phyloP scores from a whole-genome alignment of 2,888 invertebrate species.

The Scaptodrosophila latifasciaeformis region DNA sequence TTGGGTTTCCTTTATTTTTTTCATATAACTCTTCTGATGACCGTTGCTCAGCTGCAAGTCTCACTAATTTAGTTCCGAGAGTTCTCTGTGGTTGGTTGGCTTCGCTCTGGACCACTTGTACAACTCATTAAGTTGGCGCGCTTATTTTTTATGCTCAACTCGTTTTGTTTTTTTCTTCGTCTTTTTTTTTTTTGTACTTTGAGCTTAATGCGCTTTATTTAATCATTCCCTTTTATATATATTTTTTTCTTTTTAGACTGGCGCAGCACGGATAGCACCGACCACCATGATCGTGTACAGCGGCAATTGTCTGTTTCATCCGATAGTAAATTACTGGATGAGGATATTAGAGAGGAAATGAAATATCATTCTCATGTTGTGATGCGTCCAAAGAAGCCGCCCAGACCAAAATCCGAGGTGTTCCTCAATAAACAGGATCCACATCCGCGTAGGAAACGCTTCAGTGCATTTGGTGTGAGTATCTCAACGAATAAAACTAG shows the following conservation, averaged over 20 bases:
- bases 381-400: constrained; percentile 92
- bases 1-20: constrained; percentile 18
- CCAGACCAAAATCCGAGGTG: constrained; percentile 96
- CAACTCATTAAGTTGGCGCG: constrained; percentile 51
- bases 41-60: too few relatives aligned
- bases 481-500: constrained; percentile 7
- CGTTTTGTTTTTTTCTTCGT: constrained; percentile 2
- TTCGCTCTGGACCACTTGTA: not conserved
- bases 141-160: constrained; percentile 23
- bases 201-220: constrained; percentile 13
- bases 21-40: too few relatives aligned
- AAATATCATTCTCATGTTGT: constrained; percentile 82
- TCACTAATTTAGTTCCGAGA: too few relatives aligned
- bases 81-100: not conserved
- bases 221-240: constrained; percentile 16
- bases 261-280: constrained; percentile 79
- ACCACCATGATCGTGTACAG: constrained; percentile 88
- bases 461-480: constrained; percentile 97
- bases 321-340: constrained; percentile 93
- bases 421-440: constrained; percentile 86
- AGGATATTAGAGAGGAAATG: constrained; percentile 88
- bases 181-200: not conserved
- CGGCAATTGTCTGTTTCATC: constrained; percentile 93
- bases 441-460: constrained; percentile 90
- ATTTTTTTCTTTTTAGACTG: constrained; percentile 79